Evolutionary conservation across 2,888 invertebrate species (phyloP), one percentile per base, ranked within the genome.

Genomic region (Clanis bilineata): DNA sequence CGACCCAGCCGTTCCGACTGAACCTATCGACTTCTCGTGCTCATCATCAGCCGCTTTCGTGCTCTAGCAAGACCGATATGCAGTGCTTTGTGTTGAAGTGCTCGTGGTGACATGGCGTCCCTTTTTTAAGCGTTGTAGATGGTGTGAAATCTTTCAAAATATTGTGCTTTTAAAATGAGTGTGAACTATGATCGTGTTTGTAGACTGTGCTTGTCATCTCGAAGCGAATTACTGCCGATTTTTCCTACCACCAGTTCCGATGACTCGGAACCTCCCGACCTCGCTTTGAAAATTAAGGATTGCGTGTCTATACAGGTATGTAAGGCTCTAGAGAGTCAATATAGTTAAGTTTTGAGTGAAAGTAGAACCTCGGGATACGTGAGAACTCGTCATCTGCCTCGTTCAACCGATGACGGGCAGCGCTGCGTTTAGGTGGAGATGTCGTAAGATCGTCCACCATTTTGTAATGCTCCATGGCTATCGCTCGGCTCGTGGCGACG

Each of bases 241-340:
- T 94, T 94, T 85, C 91, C 88, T 83, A 88, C 88, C 83, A 90
- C 88, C 92, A 91, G 90, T 90, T 87, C 88, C 83, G 90, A 88
- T 88, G 90, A 88, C 82, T 80, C 88, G 82, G 92, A 92, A 80
- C 82, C 93, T 84, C 79, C 85, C 85, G 85, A 92, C 79, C 90
- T 95, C 73, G 93, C 92, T 65, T 92, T 92, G 68, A 95, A 94
- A 92, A 95, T 95, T 80, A 93, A 93, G 79, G 93, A 93, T 77
- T 94, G 93, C 77, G 90, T 95, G 70, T 93, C 94, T 62, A 93
- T 95, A 66, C 93, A 95, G 94, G 95, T 95, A 88, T 82, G 94
- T 89, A 80, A 76, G 78, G 66, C 77, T 65, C 72, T 75, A 80
- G 85, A 82, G 85, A 80, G 79, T 77, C 73, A 73, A 71, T 77